Evolutionary conservation across 2,113 vertebrate species (phyloP).

Genomic region (Rhea americana): DNA sequence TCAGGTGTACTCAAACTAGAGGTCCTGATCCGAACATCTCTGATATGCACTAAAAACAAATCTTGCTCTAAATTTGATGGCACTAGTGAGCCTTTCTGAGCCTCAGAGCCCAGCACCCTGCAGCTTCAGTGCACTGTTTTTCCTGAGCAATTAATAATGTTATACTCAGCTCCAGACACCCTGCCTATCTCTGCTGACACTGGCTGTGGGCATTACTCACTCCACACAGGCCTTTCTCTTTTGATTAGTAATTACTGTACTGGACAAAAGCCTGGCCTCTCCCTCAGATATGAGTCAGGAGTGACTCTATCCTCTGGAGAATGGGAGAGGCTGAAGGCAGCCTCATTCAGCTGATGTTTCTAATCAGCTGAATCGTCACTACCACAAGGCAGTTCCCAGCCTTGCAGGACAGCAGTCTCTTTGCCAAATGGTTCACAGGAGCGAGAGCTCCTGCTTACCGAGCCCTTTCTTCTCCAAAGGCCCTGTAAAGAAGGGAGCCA

Average conservation of each 20-base stretch:
- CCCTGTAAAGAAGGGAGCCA: not conserved
- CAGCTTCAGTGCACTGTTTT: not conserved
- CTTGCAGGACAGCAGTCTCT: fast-evolving
- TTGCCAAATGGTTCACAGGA: fast-evolving
- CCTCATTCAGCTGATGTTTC: not conserved
- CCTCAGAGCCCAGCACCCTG: not conserved
- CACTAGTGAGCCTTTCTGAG: not conserved
- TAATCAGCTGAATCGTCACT: not conserved
- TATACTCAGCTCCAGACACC: not conserved
- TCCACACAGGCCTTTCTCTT: not conserved
- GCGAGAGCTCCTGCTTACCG: fast-evolving
- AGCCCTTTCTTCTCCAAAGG: not conserved
- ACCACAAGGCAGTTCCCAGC: not conserved
- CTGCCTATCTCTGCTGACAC: not conserved
- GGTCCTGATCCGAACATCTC: not conserved
- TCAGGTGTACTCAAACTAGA: not conserved
- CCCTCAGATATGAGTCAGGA: not conserved
- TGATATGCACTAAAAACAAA: not conserved
- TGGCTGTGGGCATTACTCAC: not conserved
- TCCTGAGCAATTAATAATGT: not conserved
- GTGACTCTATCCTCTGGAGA: not conserved
- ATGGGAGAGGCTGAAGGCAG: not conserved
- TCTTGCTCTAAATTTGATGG: not conserved
- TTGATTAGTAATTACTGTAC: not conserved
- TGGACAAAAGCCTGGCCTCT: not conserved